These are phyloP conservation scores for Dione juno DNA, from an alignment of 2,888 invertebrate species.

Conservation along the genomic window DNA sequence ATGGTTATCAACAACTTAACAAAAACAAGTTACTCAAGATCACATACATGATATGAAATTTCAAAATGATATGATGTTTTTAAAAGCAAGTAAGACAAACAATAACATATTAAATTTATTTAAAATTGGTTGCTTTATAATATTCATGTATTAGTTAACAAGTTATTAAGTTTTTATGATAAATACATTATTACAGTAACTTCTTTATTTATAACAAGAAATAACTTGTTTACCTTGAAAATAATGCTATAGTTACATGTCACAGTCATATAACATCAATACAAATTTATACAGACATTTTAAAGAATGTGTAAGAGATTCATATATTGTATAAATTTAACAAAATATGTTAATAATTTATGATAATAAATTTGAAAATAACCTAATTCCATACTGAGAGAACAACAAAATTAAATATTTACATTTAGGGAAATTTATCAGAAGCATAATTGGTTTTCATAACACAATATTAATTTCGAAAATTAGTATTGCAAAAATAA, in stretches of 20 bases:
- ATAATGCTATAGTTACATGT: slow-evolving; percentile 8
- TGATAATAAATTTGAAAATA: not conserved
- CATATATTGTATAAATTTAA: not conserved
- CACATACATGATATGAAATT: not conserved
- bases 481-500: not conserved
- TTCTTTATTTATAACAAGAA: slow-evolving; percentile 10
- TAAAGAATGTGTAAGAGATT: not conserved
- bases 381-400: not conserved
- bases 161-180: not conserved
- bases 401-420: not conserved
- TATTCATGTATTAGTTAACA: not conserved
- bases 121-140: not conserved
- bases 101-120: not conserved
- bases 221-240: slow-evolving; percentile 21
- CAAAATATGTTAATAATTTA: not conserved
- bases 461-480: not conserved
- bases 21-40: slow-evolving; percentile 17
- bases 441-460: not conserved
- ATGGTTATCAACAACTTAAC: slow-evolving; percentile 13
- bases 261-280: slow-evolving; percentile 1
- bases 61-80: not conserved
- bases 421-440: not conserved
- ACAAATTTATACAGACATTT: not conserved
- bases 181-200: slow-evolving; percentile 7
- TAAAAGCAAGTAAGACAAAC: not conserved